These are phyloP conservation scores for Mastacembelus armatus DNA, from an alignment of 2,797 vertebrate genomes.

Conservation along the genomic window DNA sequence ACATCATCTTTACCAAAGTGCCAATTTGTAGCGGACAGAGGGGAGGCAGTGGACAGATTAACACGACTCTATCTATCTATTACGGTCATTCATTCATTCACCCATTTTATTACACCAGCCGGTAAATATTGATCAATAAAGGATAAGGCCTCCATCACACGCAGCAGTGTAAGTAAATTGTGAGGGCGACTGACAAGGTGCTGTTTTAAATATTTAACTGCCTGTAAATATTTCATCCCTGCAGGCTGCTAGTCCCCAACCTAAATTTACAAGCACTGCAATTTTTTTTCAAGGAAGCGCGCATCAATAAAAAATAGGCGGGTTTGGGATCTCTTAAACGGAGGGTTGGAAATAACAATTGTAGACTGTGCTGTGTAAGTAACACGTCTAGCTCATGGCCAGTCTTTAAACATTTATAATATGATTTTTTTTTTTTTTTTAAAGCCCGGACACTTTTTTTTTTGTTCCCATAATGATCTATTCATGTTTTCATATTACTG, in stretches of 20 bases:
- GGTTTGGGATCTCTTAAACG: conserved; percentile 71
- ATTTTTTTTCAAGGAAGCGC: conserved; percentile 53
- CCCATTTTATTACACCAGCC: conserved; percentile 50
- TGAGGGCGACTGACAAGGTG: conserved; percentile 69
- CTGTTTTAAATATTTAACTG: conserved; percentile 77
- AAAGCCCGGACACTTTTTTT: too few relatives aligned
- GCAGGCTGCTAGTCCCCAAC: conserved; percentile 52
- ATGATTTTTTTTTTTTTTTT: too few relatives aligned
- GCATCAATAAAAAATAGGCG: conserved; percentile 70
- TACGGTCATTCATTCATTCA: conserved; percentile 42
- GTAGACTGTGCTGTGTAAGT: conserved; percentile 59
- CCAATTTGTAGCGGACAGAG: conserved; percentile 1
- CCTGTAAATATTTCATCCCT: conserved; percentile 77
- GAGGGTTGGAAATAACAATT: conserved; percentile 68
- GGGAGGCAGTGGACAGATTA: conserved; percentile 30
- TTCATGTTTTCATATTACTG: conserved; percentile 9
- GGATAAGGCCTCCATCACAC: conserved; percentile 48
- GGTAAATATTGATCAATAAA: conserved; percentile 72
- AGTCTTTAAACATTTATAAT: conserved; percentile 58
- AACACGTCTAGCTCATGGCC: conserved; percentile 59
- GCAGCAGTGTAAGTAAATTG: conserved; percentile 52
- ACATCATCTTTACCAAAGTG: background rate
- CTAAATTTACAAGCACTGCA: conserved; percentile 67
- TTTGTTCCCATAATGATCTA: background rate
- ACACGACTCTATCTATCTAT: conserved; percentile 41